Evolutionary conservation across 2,888 invertebrate species (phyloP).

Genomic region (Nowickia ferox): DNA sequence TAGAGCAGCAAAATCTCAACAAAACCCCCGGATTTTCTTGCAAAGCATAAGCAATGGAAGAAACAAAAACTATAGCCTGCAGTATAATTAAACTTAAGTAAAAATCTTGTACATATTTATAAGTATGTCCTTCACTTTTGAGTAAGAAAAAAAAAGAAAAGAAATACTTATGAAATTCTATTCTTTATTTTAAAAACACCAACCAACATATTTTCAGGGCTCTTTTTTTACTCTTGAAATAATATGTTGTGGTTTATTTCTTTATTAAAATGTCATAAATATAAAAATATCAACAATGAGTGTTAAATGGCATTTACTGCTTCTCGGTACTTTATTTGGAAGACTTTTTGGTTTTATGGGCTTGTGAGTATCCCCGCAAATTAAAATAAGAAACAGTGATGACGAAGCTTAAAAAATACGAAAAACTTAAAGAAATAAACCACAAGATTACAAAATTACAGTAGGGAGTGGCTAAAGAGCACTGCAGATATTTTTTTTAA

Average conservation of each 20-base stretch:
- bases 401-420: conserved; percentile 41
- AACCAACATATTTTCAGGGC: conserved; percentile 39
- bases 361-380: conserved; percentile 25
- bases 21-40: conserved; percentile 1
- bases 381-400: conserved; percentile 50
- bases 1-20: background rate
- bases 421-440: conserved; percentile 48
- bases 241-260: conserved; percentile 64
- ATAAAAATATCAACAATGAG: conserved; percentile 53
- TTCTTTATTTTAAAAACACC: conserved; percentile 19
- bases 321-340: conserved; percentile 34
- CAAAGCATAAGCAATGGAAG: background rate
- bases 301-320: conserved; percentile 63
- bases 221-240: conserved; percentile 1
- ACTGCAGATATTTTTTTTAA: background rate
- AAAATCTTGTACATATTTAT: conserved; percentile 11
- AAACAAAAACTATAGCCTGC: conserved; percentile 18
- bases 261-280: conserved; percentile 61
- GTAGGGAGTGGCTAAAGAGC: background rate
- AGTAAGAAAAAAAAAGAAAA: background rate
- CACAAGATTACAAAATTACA: conserved; percentile 32
- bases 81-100: conserved; percentile 36
- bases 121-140: conserved; percentile 48
- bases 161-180: conserved; percentile 19
- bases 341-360: conserved; percentile 46